Evolutionary conservation across 2,888 invertebrate genomes (phyloP), one percentile per base, ranked within the genome.

Genomic region (Drosophila koepferae): DNA sequence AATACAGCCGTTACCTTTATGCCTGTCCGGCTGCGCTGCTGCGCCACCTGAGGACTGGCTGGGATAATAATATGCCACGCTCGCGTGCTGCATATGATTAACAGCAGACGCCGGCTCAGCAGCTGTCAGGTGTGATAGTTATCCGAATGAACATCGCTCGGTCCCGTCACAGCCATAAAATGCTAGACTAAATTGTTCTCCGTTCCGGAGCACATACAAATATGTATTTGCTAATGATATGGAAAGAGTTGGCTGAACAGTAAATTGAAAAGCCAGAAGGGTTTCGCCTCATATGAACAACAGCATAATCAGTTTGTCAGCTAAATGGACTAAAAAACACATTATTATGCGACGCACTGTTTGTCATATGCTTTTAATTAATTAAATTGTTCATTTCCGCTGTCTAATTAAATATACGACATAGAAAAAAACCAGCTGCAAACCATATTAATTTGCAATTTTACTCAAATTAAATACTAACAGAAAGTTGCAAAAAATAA

Each of bases 11-110:
- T 44, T 59, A 62, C 38, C 62, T 56, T 46, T 53, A 54, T 43
- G 60, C 54, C 54, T 63, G 38, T 34, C 48, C 49, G 40, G 40
- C 59, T 16, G 20, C 14, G 28, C 40, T 31, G 34, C 31, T 28
- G 48, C 48, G 31, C 10, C 44, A 23, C 51, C 59, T 16, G 10
- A 20, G 14, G 49, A 44, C 10, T 41, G 43, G 20, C 59, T 41
- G 48, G 18, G 23, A 36, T 41, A 55, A 34, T n/a, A 34, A 54
- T 36, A 36, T 48, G 18, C 38, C 40, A 20, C 28, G 61, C 48
- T 87, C 49, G 87, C 86, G 84, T 85, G 87, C 73, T 73, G 74
- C 79, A 74, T 56, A 86, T 74, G 87, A 84, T 87, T 87, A 87
- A 62, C 70, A 60, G 62, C 38, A 49, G 53, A 53, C 48, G 69